A percentile compares a stretch with the other conserved stretches of the same genome.
Evolutionary conservation across 2,113 vertebrate genomes (phyloP).

Genomic region (Zosterops lateralis): DNA sequence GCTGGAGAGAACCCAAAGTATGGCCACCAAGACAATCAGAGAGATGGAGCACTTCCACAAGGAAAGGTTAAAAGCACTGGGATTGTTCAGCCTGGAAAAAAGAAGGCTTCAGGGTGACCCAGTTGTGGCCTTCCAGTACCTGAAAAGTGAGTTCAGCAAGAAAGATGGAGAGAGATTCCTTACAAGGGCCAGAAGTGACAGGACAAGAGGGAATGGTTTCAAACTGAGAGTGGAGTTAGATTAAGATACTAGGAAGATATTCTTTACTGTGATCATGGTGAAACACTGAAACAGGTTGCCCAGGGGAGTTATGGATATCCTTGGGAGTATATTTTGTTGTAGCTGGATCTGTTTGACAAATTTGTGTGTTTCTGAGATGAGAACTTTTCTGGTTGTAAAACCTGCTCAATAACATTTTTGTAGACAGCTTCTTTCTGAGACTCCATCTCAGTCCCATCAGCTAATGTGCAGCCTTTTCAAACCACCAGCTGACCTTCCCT

Average conservation of each 20-base stretch:
- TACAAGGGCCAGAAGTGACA: background rate
- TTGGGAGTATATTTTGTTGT: background rate
- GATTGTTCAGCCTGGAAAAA: background rate
- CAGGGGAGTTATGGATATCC: background rate
- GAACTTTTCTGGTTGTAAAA: background rate
- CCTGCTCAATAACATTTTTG: background rate
- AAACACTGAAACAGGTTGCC: background rate
- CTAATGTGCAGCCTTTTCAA: rapidly evolving
- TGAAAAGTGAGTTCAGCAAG: background rate
- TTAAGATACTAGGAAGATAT: background rate
- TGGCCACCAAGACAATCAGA: background rate
- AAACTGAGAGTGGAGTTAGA: background rate
- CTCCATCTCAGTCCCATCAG: background rate
- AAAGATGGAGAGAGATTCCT: too few species aligned
- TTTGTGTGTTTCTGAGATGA: rapidly evolving
- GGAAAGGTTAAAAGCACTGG: background rate
- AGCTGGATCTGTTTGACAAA: background rate
- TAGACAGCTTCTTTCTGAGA: background rate
- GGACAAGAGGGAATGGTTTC: background rate
- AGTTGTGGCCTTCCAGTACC: background rate
- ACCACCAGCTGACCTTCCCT: background rate
- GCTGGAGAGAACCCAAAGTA: background rate
- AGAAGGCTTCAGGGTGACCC: background rate
- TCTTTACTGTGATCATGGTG: background rate
- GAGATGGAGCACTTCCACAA: background rate